These are phyloP conservation scores for Drosophila merina DNA, from an alignment of 2,888 invertebrate genomes.

Conservation along the genomic window DNA sequence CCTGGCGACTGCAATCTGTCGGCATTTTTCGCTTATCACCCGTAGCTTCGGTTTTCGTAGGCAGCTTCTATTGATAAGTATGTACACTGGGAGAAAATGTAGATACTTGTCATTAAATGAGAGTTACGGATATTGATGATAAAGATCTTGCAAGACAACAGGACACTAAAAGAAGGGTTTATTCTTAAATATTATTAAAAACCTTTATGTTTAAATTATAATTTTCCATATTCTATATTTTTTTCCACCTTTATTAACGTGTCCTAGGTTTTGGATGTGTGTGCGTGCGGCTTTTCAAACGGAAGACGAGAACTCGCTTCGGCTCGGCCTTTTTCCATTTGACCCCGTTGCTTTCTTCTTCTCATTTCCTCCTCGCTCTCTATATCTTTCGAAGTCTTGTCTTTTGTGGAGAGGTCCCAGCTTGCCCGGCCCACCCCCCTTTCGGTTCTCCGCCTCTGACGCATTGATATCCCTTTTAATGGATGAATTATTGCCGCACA, in stretches of 20 bases:
- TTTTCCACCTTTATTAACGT: neutral
- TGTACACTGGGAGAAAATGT: slow-evolving; percentile 34
- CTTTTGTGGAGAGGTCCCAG: slow-evolving; percentile 33
- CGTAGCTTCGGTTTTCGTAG: slow-evolving; percentile 32
- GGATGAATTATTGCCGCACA: slow-evolving; percentile 83
- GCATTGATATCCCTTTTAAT: slow-evolving; percentile 83
- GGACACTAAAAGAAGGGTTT: neutral
- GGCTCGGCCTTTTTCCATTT: slow-evolving; percentile 73
- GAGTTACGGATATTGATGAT: neutral
- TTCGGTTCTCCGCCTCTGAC: slow-evolving; percentile 47
- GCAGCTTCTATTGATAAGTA: slow-evolving; percentile 71
- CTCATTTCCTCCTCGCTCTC: slow-evolving; percentile 6
- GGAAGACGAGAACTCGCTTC: slow-evolving; percentile 61
- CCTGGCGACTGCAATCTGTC: slow-evolving; percentile 42
- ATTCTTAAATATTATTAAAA: neutral
- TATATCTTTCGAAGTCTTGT: slow-evolving; percentile 21
- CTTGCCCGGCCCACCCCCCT: slow-evolving; percentile 17
- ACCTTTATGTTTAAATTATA: neutral
- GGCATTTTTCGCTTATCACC: slow-evolving; percentile 47
- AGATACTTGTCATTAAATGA: no score
- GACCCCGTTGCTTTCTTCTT: slow-evolving; percentile 69
- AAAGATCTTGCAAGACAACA: neutral
- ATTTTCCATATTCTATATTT: slow-evolving; percentile 1
- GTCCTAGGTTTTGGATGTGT: slow-evolving; percentile 1
- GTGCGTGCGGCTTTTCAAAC: slow-evolving; percentile 74